phyloP scores from a whole-genome alignment of 2,888 invertebrate species.

The Eupithecia dodoneata region DNA sequence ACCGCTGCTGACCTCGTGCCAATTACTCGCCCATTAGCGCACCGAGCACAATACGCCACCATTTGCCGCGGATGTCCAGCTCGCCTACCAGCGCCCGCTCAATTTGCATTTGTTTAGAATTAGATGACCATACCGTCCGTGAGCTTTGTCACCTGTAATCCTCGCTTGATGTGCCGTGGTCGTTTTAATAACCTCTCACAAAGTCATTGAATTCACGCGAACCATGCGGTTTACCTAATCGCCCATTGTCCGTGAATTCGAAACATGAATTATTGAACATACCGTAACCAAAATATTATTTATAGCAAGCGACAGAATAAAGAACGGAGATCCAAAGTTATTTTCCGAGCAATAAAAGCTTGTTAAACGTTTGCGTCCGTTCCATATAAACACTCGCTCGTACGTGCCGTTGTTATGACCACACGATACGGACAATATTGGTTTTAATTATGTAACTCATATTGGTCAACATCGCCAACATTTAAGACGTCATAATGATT shows the following conservation, averaged over 20 bases:
- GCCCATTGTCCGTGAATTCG: slow-evolving; percentile 56
- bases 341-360: slow-evolving; percentile 48
- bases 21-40: slow-evolving; percentile 78
- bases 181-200: slow-evolving; percentile 59
- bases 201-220: slow-evolving; percentile 45
- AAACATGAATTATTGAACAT: slow-evolving; percentile 45
- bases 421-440: slow-evolving; percentile 33
- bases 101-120: slow-evolving; percentile 81
- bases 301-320: slow-evolving; percentile 27
- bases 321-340: slow-evolving; percentile 27
- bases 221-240: slow-evolving; percentile 61
- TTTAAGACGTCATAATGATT: slow-evolving; percentile 20
- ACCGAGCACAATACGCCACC: slow-evolving; percentile 71
- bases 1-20: slow-evolving; percentile 72
- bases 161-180: slow-evolving; percentile 48
- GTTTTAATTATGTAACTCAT: slow-evolving; percentile 36
- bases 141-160: slow-evolving; percentile 63
- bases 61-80: slow-evolving; percentile 75
- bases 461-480: slow-evolving; percentile 23
- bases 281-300: slow-evolving; percentile 42
- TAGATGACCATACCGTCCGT: slow-evolving; percentile 62
- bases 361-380: slow-evolving; percentile 43
- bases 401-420: slow-evolving; percentile 39
- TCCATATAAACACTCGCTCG: slow-evolving; percentile 43
- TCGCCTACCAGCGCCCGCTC: slow-evolving; percentile 62